These are phyloP conservation scores for Petrolisthes cinctipes DNA, from an alignment of 2,888 invertebrate genomes.

Conservation along the genomic window DNA sequence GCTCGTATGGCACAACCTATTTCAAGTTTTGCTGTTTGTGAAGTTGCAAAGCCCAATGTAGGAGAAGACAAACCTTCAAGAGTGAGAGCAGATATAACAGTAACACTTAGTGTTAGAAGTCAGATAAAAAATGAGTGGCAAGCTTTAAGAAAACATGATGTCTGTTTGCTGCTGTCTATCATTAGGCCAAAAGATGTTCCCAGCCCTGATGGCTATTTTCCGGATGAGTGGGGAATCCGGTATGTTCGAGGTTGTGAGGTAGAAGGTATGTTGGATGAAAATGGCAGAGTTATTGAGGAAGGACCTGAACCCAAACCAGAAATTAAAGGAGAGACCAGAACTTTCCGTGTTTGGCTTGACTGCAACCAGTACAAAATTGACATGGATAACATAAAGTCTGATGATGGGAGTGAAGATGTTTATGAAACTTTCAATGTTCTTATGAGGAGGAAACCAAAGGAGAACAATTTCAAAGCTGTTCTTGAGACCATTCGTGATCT, in stretches of 20 bases:
- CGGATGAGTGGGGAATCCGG: constrained; percentile 76
- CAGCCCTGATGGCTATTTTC: constrained; percentile 59
- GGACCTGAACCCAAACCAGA: constrained; percentile 90
- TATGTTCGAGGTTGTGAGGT: constrained; percentile 97
- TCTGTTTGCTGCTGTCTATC: constrained; percentile 94
- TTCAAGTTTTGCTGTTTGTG: constrained; percentile 81
- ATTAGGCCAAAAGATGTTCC: constrained; percentile 55
- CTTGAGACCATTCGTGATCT: constrained; percentile 97
- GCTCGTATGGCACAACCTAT: constrained; percentile 98
- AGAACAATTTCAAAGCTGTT: constrained; percentile 99
- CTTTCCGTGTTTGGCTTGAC: constrained; percentile 94
- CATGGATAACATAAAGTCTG: constrained; percentile 85
- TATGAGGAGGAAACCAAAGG: constrained; percentile 98
- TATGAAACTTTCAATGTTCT: constrained; percentile 96
- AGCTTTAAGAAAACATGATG: constrained; percentile 94
- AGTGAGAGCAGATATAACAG: constrained; percentile 93
- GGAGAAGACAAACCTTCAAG: constrained; percentile 94
- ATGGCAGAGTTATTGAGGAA: constrained; percentile 92
- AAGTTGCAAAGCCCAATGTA: constrained; percentile 72
- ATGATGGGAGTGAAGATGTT: constrained; percentile 78
- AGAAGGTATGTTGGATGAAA: constrained; percentile 96
- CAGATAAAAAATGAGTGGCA: constrained; percentile 98
- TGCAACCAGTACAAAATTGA: constrained; percentile 96
- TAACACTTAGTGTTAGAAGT: constrained; percentile 89
- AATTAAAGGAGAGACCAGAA: constrained; percentile 88